A percentile compares a stretch with the other conserved stretches of the same genome.
Evolutionary conservation across 2,888 invertebrate genomes (phyloP).

Genomic region (Napeogenes inachia): DNA sequence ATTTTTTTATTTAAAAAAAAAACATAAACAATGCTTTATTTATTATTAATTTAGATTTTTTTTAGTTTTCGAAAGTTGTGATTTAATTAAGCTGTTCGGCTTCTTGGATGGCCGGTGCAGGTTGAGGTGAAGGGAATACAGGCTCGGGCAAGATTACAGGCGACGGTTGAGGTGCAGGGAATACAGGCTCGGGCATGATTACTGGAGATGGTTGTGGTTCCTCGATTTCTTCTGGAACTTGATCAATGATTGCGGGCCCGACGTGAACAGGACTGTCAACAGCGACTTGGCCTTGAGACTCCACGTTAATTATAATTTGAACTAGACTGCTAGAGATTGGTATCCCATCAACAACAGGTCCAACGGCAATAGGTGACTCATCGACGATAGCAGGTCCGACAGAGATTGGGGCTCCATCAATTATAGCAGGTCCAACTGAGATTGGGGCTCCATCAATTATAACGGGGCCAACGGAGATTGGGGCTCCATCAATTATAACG

Average conservation of each 20-base stretch:
- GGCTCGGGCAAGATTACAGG: constrained; percentile 3
- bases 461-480: too few species aligned
- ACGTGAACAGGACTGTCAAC: neutral
- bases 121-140: constrained; percentile 4
- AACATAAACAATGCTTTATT: too few species aligned
- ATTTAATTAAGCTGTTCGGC: constrained; percentile 9
- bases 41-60: too few species aligned
- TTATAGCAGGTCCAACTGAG: too few species aligned
- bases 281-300: constrained; percentile 11
- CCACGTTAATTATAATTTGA: constrained; percentile 21
- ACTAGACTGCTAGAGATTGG: constrained; percentile 1
- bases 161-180: neutral
- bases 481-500: too few species aligned
- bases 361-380: too few species aligned
- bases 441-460: too few species aligned
- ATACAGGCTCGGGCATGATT: neutral
- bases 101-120: neutral
- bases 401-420: too few species aligned
- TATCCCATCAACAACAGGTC: too few species aligned
- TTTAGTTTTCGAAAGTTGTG: neutral
- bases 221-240: constrained; percentile 10
- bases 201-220: constrained; percentile 4
- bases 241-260: too few species aligned
- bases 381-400: too few species aligned
- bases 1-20: too few species aligned